These are phyloP conservation scores for Todiramphus chloris DNA, from an alignment of 2,113 vertebrate species.

Conservation along the genomic window DNA sequence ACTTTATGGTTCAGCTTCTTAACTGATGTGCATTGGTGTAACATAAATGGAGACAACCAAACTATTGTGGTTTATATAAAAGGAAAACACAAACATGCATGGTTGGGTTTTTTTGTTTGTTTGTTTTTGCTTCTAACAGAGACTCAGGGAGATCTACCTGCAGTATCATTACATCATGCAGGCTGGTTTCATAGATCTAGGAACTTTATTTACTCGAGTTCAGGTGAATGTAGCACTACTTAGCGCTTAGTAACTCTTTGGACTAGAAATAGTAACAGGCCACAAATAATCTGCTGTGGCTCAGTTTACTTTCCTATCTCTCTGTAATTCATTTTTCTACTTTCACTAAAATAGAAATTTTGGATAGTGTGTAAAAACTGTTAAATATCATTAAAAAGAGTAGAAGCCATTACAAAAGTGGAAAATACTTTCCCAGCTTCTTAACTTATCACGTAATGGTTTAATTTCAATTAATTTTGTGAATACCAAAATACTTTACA, in stretches of 20 bases:
- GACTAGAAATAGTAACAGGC: not conserved
- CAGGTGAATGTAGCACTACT: not conserved
- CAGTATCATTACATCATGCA: not conserved
- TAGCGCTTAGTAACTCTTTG: not conserved
- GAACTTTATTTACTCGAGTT: not conserved
- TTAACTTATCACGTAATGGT: not conserved
- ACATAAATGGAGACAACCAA: not conserved
- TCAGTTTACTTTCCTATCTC: not conserved
- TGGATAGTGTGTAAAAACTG: not conserved
- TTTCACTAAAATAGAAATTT: not conserved
- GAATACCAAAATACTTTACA: not conserved
- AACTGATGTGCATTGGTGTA: not conserved
- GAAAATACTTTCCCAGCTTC: not conserved
- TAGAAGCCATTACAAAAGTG: not conserved
- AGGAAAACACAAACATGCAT: not conserved
- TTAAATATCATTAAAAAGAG: not conserved
- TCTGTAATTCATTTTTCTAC: not conserved
- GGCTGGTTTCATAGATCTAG: not conserved
- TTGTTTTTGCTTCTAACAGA: not conserved
- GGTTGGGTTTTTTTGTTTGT: not conserved
- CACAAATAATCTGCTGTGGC: not conserved
- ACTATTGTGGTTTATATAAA: not conserved
- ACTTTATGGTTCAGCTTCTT: not conserved
- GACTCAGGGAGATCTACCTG: not conserved
- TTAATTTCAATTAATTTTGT: not conserved